phyloP scores from a whole-genome alignment of 2,797 vertebrate species.

The Centroberyx gerrardi region DNA sequence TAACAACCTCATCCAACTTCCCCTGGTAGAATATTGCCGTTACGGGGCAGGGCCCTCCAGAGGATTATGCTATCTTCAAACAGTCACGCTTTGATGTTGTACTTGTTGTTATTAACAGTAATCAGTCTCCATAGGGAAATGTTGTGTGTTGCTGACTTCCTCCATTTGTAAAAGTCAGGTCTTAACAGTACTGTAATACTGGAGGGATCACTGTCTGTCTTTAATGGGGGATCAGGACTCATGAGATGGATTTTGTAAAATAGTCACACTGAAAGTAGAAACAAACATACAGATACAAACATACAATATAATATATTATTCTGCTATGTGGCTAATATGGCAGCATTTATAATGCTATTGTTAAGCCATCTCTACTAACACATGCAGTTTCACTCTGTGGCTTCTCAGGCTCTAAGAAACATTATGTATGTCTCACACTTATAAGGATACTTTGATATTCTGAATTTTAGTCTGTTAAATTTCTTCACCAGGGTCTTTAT shows the following conservation, averaged over 20 bases:
- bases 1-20: constrained; percentile 25
- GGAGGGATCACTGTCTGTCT: constrained; percentile 16
- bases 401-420: neutral
- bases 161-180: constrained; percentile 44
- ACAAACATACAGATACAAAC: no score
- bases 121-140: constrained; percentile 49
- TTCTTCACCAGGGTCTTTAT: neutral
- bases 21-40: constrained; percentile 24
- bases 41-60: constrained; percentile 42
- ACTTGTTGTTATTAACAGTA: constrained; percentile 39
- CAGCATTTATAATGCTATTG: no score
- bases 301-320: no score
- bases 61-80: constrained; percentile 59
- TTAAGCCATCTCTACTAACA: neutral
- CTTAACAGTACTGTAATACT: constrained; percentile 25
- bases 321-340: no score
- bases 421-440: neutral
- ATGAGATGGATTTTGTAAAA: constrained; percentile 7
- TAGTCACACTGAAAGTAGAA: neutral
- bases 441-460: neutral
- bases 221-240: constrained; percentile 2
- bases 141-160: constrained; percentile 39
- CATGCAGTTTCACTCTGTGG: neutral
- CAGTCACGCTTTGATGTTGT: constrained; percentile 66
- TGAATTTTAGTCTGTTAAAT: neutral